These are phyloP conservation scores for Haliclona indistincta DNA, from an alignment of 37 sponge, comb jelly and placozoan genomes.

Conservation along the genomic window DNA sequence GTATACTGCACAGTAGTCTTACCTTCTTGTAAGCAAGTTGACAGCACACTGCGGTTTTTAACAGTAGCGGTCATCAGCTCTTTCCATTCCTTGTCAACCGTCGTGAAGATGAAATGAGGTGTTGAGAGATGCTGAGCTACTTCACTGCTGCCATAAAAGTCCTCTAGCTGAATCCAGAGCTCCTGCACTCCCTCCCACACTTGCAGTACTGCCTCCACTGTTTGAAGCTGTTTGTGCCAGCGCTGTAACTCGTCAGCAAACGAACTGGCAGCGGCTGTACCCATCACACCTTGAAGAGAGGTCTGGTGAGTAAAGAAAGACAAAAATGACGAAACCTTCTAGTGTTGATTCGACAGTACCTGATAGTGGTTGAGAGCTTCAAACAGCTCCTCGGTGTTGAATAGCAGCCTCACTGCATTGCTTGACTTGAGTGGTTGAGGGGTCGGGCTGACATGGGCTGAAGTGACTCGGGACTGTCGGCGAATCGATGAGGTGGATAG, in stretches of 20 bases:
- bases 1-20: neutral
- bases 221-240: conserved; percentile 84
- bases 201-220: conserved; percentile 79
- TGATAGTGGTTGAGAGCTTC: conserved; percentile 63
- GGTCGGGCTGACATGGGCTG: neutral
- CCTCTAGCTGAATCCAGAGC: conserved; percentile 75
- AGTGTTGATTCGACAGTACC: conserved; percentile 12
- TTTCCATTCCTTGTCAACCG: conserved; percentile 66
- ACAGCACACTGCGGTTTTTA: conserved; percentile 71
- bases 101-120: conserved; percentile 46
- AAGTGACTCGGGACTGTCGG: neutral
- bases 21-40: conserved; percentile 53
- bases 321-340: neutral
- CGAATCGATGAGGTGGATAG: neutral
- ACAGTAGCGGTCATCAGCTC: conserved; percentile 54
- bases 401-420: conserved; percentile 18
- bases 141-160: conserved; percentile 55
- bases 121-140: conserved; percentile 50
- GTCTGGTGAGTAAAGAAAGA: conserved; percentile 9
- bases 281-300: conserved; percentile 44
- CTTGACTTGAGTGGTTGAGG: neutral
- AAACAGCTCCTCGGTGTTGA: conserved; percentile 50
- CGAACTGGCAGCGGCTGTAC: conserved; percentile 61
- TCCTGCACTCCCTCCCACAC: conserved; percentile 76
- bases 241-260: conserved; percentile 70